A percentile compares a stretch with the other conserved stretches of the same genome.
Conservation (phyloP, 2,888 invertebrate genomes). For the Zygogramma bicolorata region DNA sequence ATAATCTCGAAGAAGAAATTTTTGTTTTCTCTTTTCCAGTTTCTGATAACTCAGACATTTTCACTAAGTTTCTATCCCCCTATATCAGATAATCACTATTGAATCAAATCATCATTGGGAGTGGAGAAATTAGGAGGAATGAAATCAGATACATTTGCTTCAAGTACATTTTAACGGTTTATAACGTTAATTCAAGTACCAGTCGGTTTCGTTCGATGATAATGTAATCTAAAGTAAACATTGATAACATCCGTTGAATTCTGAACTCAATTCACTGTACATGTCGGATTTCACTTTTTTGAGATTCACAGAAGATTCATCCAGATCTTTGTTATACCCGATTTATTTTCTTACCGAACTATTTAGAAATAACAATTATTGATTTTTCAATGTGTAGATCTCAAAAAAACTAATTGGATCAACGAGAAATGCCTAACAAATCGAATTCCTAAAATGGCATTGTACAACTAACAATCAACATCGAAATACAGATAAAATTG, state of each 20-base stretch:
- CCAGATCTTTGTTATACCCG: not conserved
- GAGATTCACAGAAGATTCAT: not conserved
- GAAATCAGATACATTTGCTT: no score
- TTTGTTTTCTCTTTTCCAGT: no score
- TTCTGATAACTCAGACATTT: no score
- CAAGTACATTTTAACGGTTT: not conserved
- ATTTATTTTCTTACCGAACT: not conserved
- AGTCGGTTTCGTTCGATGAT: not conserved
- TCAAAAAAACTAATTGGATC: not conserved
- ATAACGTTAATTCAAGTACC: not conserved
- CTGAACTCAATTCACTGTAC: not conserved
- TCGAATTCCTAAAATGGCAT: not conserved
- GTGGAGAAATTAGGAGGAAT: no score
- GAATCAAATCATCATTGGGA: no score
- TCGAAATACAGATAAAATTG: not conserved
- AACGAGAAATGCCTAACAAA: not conserved
- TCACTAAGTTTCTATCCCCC: no score
- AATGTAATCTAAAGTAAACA: slow-evolving; percentile 5
- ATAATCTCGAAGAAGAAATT: no score
- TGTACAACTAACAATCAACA: not conserved
- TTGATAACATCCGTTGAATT: not conserved
- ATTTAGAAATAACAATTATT: not conserved
- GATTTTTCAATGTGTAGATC: not conserved
- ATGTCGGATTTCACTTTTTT: not conserved
- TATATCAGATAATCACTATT: no score